These are phyloP conservation scores for Masticophis lateralis DNA, from an alignment of 2,797 vertebrate species.

Conservation along the genomic window DNA sequence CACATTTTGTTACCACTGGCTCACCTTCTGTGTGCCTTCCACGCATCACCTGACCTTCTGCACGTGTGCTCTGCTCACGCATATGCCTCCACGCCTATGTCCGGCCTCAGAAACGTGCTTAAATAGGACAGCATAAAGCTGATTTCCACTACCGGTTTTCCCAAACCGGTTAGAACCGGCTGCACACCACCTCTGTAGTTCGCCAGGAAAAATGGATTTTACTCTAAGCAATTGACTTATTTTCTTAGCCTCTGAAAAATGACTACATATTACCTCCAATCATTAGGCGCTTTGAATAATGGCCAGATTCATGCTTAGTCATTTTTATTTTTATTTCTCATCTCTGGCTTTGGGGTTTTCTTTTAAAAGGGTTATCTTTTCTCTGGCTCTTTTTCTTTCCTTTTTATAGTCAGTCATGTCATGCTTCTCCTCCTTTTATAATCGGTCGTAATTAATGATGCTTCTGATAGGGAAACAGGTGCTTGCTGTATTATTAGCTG, in stretches of 20 bases:
- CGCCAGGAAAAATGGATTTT: too few species aligned
- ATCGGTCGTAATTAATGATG: conserved; percentile 14
- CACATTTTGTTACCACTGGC: too few species aligned
- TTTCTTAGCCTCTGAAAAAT: background rate
- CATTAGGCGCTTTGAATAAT: background rate
- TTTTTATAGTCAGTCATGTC: background rate
- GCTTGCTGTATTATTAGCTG: background rate
- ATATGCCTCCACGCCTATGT: too few species aligned
- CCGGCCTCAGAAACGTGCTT: too few species aligned
- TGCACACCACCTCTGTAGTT: background rate
- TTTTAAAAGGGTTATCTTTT: background rate
- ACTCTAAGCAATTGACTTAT: background rate
- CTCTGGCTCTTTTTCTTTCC: background rate
- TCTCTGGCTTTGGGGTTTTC: background rate
- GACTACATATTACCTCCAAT: background rate
- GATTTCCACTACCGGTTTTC: too few species aligned
- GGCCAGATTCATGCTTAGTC: background rate
- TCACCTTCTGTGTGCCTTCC: too few species aligned
- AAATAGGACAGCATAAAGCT: too few species aligned
- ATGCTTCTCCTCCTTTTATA: background rate
- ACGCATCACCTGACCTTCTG: too few species aligned
- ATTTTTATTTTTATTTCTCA: background rate
- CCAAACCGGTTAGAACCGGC: too few species aligned
- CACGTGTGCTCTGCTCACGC: too few species aligned
- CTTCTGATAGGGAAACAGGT: conserved; percentile 20